phyloP scores from a whole-genome alignment of 2,797 vertebrate species.

The Bucorvus abyssinicus region DNA sequence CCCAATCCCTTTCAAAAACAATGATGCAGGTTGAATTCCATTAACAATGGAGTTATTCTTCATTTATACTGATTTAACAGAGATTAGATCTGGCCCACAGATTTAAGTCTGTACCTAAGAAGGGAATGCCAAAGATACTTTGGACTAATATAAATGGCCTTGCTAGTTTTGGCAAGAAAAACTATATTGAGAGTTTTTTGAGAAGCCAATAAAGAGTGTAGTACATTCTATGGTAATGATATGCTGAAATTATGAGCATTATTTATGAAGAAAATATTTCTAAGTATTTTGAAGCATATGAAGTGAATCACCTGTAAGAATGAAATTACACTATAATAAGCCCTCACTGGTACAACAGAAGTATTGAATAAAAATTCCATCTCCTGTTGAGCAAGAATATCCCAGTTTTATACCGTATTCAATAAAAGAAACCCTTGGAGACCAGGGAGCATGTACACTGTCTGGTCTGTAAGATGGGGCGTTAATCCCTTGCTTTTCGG shows the following conservation, averaged over 20 bases:
- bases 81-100: constrained; percentile 14
- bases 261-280: constrained; percentile 17
- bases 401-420: background rate
- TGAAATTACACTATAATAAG: background rate
- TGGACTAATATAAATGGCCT: constrained; percentile 30
- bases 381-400: background rate
- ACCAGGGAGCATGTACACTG: background rate
- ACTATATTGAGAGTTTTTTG: constrained; percentile 8
- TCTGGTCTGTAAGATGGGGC: background rate
- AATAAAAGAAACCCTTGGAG: background rate
- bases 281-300: background rate
- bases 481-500: background rate
- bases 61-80: constrained; percentile 31
- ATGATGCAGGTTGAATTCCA: background rate
- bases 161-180: constrained; percentile 33
- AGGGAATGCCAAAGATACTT: constrained; percentile 47
- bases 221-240: constrained; percentile 31
- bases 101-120: constrained; percentile 12
- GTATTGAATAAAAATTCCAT: background rate
- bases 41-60: constrained; percentile 17
- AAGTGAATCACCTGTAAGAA: constrained; percentile 22
- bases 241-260: constrained; percentile 34
- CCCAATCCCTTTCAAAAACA: background rate
- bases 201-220: constrained; percentile 42
- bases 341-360: background rate